phyloP scores from a whole-genome alignment of 35 echinoderm and acorn worm species.

The Chiridota heheva region DNA sequence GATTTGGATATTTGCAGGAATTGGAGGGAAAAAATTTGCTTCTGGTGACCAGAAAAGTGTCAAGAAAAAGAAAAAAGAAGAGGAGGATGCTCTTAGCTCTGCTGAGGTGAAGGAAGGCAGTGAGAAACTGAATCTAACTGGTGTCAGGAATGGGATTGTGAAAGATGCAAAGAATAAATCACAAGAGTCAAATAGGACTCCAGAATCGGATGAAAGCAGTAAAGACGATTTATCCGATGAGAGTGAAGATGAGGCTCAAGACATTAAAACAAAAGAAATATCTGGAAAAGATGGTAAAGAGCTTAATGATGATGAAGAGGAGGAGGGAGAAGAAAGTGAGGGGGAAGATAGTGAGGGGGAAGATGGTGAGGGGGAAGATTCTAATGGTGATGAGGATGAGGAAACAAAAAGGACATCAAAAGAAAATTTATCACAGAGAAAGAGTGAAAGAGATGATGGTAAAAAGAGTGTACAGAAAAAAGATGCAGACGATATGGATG shows the following conservation, averaged over 20 bases:
- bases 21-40: no score
- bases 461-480: background rate
- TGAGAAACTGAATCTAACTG: no score
- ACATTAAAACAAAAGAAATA: background rate
- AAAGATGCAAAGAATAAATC: no score
- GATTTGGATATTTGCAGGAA: no score
- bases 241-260: background rate
- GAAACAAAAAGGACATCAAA: background rate
- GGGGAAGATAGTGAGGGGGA: background rate
- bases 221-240: background rate
- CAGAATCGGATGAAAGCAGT: no score
- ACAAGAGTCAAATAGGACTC: no score
- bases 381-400: background rate
- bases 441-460: background rate
- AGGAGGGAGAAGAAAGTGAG: background rate
- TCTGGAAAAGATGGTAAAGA: background rate
- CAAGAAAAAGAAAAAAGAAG: no score
- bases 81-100: no score
- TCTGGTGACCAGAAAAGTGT: no score
- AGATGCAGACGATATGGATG: background rate
- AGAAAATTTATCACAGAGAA: background rate
- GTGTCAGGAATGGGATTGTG: no score
- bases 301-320: background rate
- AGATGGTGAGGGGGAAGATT: background rate
- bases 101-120: no score